Evolutionary conservation across 2,113 vertebrate species (phyloP).

Genomic region (Spea multiplicata): DNA sequence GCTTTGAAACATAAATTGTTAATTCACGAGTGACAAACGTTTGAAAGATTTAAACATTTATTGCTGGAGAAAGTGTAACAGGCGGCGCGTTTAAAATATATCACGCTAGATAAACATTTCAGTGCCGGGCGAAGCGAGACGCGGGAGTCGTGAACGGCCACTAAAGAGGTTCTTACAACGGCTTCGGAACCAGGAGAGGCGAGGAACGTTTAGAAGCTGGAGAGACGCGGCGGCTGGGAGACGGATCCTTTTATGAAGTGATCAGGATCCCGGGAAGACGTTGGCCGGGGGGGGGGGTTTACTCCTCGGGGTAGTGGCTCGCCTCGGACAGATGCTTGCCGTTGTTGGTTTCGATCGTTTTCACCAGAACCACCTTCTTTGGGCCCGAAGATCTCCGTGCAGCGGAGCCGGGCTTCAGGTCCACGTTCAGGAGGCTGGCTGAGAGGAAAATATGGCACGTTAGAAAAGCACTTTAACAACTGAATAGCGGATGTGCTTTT

Average conservation of each 20-base stretch:
- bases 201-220: too few relatives aligned
- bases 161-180: too few relatives aligned
- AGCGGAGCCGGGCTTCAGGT: not conserved
- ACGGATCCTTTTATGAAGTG: too few relatives aligned
- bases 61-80: not conserved
- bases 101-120: too few relatives aligned
- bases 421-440: constrained; percentile 23
- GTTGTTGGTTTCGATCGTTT: constrained; percentile 55
- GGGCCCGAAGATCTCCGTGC: not conserved
- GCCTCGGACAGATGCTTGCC: constrained; percentile 57
- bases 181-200: too few relatives aligned
- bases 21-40: not conserved
- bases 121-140: too few relatives aligned
- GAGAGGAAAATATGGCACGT: not conserved
- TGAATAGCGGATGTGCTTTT: too few relatives aligned
- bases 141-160: too few relatives aligned
- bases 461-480: too few relatives aligned
- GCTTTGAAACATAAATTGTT: not conserved
- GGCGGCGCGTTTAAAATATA: not conserved
- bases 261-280: too few relatives aligned
- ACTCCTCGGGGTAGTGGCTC: constrained; percentile 53
- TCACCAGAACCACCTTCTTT: constrained; percentile 61
- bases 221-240: too few relatives aligned
- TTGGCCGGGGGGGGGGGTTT: not conserved
- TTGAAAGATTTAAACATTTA: not conserved